Conservation (phyloP, 1,140 invertebrate species). For the Calycopis cecrops region DNA sequence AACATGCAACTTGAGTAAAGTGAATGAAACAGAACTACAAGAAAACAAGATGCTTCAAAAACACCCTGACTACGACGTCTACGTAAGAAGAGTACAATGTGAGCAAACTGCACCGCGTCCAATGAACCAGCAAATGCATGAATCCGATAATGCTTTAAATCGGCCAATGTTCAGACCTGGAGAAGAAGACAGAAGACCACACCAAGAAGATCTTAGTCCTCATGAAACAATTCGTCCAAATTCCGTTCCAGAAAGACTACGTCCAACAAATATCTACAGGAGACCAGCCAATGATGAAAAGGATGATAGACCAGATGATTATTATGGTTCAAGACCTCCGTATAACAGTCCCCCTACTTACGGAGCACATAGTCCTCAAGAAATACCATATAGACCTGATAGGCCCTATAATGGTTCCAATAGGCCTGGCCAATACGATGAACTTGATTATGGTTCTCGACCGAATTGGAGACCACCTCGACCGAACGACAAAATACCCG, state of each 20-base stretch:
- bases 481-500: constrained; percentile 36
- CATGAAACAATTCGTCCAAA: constrained; percentile 28
- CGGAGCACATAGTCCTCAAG: constrained; percentile 50
- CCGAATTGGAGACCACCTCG: constrained; percentile 35
- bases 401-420: constrained; percentile 34
- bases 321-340: constrained; percentile 40
- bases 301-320: constrained; percentile 52
- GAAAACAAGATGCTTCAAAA: constrained; percentile 44
- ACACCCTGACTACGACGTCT: constrained; percentile 61
- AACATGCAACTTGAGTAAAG: constrained; percentile 54
- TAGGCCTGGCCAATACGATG: constrained; percentile 45
- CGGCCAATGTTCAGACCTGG: constrained; percentile 49
- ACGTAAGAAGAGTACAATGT: constrained; percentile 51
- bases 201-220: constrained; percentile 40
- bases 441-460: constrained; percentile 40
- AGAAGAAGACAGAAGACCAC: constrained; percentile 43
- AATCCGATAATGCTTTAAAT: constrained; percentile 35
- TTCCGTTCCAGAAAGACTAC: constrained; percentile 20
- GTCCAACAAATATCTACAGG: constrained; percentile 22
- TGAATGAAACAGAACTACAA: constrained; percentile 50
- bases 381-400: constrained; percentile 44
- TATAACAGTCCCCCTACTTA: constrained; percentile 53
- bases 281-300: constrained; percentile 20
- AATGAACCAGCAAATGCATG: constrained; percentile 42
- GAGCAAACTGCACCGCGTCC: constrained; percentile 55